A percentile compares a stretch with the other conserved stretches of the same genome.
Evolutionary conservation across 2,888 invertebrate genomes (phyloP).

Genomic region (Petrolisthes cinctipes): DNA sequence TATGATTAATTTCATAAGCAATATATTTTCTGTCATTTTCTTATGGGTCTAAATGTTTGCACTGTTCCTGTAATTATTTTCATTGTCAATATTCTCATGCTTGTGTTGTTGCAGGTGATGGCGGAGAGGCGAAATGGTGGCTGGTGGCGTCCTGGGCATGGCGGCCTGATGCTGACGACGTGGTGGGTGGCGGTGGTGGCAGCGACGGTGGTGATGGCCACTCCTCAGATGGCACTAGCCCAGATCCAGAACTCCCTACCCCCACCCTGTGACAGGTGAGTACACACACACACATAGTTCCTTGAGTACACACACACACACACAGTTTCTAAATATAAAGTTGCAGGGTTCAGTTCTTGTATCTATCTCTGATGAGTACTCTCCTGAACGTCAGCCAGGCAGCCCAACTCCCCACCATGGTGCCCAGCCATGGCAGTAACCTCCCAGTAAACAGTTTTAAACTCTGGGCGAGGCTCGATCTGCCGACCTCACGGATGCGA

Average conservation of each 20-base stretch:
- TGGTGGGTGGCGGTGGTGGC: constrained; percentile 10
- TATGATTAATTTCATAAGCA: not conserved
- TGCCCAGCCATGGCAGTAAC: no score
- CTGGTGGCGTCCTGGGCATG: not conserved
- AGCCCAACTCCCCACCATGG: no score
- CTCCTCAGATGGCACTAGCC: not conserved
- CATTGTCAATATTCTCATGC: not conserved
- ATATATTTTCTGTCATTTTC: no score
- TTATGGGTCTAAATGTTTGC: not conserved
- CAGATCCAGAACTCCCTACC: not conserved
- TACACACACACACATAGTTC: not conserved
- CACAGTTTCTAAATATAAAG: no score
- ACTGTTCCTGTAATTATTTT: not conserved
- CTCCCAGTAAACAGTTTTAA: no score
- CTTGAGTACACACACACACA: not conserved
- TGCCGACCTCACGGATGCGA: no score
- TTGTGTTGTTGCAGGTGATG: not conserved
- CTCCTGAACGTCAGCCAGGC: no score
- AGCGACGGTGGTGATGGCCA: not conserved
- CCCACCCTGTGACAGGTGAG: constrained; percentile 18
- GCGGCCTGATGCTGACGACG: not conserved
- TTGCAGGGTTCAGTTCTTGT: no score
- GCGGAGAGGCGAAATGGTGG: not conserved
- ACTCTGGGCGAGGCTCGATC: no score
- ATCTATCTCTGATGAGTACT: no score